phyloP scores from a whole-genome alignment of 2,113 vertebrate genomes.

The Calypte anna region DNA sequence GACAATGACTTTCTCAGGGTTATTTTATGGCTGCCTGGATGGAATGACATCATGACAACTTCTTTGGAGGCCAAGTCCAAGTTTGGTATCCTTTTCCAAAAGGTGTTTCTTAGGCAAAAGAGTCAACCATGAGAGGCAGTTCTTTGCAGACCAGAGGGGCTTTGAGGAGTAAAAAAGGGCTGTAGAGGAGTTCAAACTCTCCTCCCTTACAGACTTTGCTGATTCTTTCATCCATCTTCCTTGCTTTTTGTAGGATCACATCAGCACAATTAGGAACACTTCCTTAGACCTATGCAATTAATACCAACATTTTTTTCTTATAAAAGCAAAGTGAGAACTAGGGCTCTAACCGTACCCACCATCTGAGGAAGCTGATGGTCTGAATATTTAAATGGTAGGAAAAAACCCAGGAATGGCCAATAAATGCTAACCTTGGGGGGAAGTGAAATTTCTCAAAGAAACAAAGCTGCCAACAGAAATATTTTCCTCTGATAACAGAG shows the following conservation, averaged over 20 bases:
- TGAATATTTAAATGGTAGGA: background rate
- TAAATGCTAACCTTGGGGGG: background rate
- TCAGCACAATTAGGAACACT: background rate
- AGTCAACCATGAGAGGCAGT: background rate
- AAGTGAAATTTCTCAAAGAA: background rate
- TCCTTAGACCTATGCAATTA: slow-evolving; percentile 43
- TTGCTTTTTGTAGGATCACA: slow-evolving; percentile 11
- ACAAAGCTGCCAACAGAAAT: slow-evolving; percentile 35
- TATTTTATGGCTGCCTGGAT: background rate
- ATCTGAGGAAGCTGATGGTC: background rate
- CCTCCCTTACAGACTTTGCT: background rate
- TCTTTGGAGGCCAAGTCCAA: background rate
- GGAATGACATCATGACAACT: accelerated
- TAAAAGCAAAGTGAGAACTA: slow-evolving; percentile 24
- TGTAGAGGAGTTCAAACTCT: background rate
- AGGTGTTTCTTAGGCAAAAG: background rate
- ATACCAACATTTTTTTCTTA: background rate
- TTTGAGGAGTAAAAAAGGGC: background rate
- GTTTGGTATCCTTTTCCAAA: background rate
- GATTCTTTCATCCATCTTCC: background rate
- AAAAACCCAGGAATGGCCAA: background rate
- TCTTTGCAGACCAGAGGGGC: accelerated
- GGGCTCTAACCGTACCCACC: background rate
- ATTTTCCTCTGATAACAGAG: slow-evolving; percentile 22
- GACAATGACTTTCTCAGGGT: accelerated